Evolutionary conservation across 2,888 invertebrate genomes (phyloP).

Genomic region (Brachynemurus nebulosus): DNA sequence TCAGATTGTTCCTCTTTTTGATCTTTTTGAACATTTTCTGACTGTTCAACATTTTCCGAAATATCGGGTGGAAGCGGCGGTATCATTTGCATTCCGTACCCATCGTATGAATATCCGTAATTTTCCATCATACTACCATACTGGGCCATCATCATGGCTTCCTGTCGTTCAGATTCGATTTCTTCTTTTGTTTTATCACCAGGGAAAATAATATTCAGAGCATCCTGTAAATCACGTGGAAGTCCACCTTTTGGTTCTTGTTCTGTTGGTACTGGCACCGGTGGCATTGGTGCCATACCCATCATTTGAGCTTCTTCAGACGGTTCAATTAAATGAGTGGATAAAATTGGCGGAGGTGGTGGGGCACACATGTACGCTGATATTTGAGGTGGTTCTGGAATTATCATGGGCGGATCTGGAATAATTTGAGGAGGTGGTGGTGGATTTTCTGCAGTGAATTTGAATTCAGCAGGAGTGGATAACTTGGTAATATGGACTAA

Average conservation of each 20-base stretch:
- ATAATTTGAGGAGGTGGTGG: slow-evolving; percentile 22
- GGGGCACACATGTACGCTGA: slow-evolving; percentile 20
- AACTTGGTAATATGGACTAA: slow-evolving; percentile 5
- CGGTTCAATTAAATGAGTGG: slow-evolving; percentile 17
- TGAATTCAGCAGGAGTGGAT: background rate
- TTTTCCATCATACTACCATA: slow-evolving; percentile 13
- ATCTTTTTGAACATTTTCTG: slow-evolving; percentile 23
- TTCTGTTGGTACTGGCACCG: slow-evolving; percentile 13
- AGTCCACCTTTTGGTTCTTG: slow-evolving; percentile 31
- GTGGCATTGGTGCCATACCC: slow-evolving; percentile 11
- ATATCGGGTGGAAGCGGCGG: slow-evolving; percentile 8
- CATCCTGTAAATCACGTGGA: slow-evolving; percentile 51
- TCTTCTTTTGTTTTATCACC: slow-evolving; percentile 18
- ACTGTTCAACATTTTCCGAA: slow-evolving; percentile 21
- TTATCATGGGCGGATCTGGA: slow-evolving; percentile 25
- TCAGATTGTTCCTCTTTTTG: slow-evolving; percentile 27
- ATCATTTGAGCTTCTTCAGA: slow-evolving; percentile 23
- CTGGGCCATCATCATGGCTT: slow-evolving; percentile 12
- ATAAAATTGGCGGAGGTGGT: slow-evolving; percentile 22
- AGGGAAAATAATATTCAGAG: slow-evolving; percentile 51
- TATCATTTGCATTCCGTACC: slow-evolving; percentile 3
- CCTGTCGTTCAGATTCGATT: slow-evolving; percentile 6
- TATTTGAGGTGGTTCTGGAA: slow-evolving; percentile 27
- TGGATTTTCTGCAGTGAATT: slow-evolving; percentile 7
- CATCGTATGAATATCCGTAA: slow-evolving; percentile 13